Evolutionary conservation across 2,888 invertebrate species (phyloP).

Genomic region (Cheilosia vernalis): DNA sequence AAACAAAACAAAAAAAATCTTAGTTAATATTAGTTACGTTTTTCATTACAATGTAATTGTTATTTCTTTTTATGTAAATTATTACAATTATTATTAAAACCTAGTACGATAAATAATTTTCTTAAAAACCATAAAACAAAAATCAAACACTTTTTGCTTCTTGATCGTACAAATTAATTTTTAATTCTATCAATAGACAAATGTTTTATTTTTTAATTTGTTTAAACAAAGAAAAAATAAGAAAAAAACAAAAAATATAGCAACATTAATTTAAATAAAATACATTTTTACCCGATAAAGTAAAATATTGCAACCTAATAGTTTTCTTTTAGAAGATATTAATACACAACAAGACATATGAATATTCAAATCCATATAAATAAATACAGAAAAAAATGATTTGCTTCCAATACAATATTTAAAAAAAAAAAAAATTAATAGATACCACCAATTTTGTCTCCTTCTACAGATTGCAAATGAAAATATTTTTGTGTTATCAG

Average conservation of each 20-base stretch:
- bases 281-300: conserved; percentile 47
- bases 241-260: conserved; percentile 21
- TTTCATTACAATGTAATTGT: conserved; percentile 75
- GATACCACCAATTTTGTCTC: conserved; percentile 54
- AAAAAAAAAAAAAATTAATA: conserved; percentile 9
- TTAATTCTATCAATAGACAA: conserved; percentile 74
- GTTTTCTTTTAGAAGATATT: conserved; percentile 45
- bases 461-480: conserved; percentile 1
- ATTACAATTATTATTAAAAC: conserved; percentile 66
- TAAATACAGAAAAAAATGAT: conserved; percentile 18
- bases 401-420: background rate
- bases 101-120: conserved; percentile 72
- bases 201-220: conserved; percentile 69
- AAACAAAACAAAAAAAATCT: conserved; percentile 39
- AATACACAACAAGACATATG: conserved; percentile 49
- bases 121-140: conserved; percentile 24
- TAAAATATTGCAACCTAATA: conserved; percentile 37
- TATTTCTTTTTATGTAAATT: conserved; percentile 75
- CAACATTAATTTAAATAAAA: conserved; percentile 61
- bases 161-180: conserved; percentile 75
- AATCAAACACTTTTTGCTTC: conserved; percentile 60
- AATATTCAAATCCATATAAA: conserved; percentile 56
- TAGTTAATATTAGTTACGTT: conserved; percentile 74
- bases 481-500: conserved; percentile 20
- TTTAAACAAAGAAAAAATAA: background rate